Percentiles rank a stretch among this genome's conserved stretches.
phyloP scores from a whole-genome alignment of 2,888 invertebrate species.

The Acrobasis consociella region DNA sequence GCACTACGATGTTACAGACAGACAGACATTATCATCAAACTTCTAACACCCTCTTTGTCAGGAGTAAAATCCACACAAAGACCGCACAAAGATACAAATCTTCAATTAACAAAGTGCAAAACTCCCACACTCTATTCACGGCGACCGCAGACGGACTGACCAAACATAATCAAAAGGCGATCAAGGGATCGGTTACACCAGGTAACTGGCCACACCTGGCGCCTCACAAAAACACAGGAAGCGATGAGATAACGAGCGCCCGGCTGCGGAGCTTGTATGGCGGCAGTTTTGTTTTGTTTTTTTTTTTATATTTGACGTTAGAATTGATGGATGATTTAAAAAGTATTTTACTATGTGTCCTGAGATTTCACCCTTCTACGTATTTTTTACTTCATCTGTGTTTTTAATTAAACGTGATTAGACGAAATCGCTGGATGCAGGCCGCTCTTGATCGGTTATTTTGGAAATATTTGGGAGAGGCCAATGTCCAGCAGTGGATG shows the following conservation, averaged over 20 bases:
- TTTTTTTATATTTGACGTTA: conserved; percentile 1
- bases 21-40: no score
- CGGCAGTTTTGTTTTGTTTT: neutral
- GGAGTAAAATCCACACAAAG: conserved; percentile 1
- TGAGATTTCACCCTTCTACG: no score
- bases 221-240: conserved; percentile 38
- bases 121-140: neutral
- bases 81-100: neutral
- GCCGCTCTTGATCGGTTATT: no score
- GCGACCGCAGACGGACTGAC: conserved; percentile 16
- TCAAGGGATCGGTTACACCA: conserved; percentile 27
- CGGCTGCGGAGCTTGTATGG: neutral
- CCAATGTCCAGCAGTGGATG: no score
- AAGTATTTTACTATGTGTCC: no score
- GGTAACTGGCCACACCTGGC: conserved; percentile 37
- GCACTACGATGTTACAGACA: no score
- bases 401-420: no score
- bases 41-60: no score
- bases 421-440: no score
- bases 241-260: conserved; percentile 25
- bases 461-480: no score
- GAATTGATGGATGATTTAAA: neutral
- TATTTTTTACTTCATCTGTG: neutral
- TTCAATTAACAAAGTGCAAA: conserved; percentile 12
- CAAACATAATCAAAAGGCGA: conserved; percentile 20